phyloP scores from a whole-genome alignment of 2,113 vertebrate genomes.

The Circaetus gallicus region DNA sequence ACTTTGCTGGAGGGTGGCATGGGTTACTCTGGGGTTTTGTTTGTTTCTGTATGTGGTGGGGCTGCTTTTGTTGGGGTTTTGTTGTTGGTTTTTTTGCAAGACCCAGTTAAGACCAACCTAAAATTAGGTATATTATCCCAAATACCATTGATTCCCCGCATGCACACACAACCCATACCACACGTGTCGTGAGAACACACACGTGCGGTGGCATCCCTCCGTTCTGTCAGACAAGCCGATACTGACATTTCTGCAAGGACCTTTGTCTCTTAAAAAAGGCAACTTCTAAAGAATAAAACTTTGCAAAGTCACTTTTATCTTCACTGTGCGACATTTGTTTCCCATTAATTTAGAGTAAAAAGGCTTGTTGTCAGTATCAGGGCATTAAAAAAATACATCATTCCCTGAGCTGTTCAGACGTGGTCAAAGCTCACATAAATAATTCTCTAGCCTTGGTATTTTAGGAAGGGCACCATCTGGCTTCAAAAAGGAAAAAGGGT shows the following conservation, averaged over 20 bases:
- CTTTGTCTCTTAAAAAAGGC: background rate
- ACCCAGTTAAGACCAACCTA: background rate
- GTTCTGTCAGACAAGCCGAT: background rate
- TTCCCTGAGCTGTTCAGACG: background rate
- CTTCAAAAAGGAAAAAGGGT: background rate
- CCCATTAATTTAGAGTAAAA: slow-evolving; percentile 47
- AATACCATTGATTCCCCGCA: fast-evolving
- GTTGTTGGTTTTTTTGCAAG: background rate
- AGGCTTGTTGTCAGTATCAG: slow-evolving; percentile 38
- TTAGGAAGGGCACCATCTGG: slow-evolving; percentile 51
- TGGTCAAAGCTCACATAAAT: slow-evolving; percentile 53
- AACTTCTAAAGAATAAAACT: background rate
- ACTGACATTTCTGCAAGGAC: background rate
- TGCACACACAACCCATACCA: background rate
- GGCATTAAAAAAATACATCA: slow-evolving; percentile 45
- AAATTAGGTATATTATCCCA: background rate
- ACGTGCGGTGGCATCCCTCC: fast-evolving
- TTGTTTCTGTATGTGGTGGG: background rate
- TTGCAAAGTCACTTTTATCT: slow-evolving; percentile 55
- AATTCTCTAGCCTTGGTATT: slow-evolving; percentile 26
- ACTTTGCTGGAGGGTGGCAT: background rate
- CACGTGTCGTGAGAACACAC: fast-evolving
- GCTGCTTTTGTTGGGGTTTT: background rate
- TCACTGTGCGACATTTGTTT: background rate
- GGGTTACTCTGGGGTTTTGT: background rate